A percentile compares a stretch with the other conserved stretches of the same genome.
phyloP scores from a whole-genome alignment of 2,888 invertebrate species.

The Tholera decimalis region DNA sequence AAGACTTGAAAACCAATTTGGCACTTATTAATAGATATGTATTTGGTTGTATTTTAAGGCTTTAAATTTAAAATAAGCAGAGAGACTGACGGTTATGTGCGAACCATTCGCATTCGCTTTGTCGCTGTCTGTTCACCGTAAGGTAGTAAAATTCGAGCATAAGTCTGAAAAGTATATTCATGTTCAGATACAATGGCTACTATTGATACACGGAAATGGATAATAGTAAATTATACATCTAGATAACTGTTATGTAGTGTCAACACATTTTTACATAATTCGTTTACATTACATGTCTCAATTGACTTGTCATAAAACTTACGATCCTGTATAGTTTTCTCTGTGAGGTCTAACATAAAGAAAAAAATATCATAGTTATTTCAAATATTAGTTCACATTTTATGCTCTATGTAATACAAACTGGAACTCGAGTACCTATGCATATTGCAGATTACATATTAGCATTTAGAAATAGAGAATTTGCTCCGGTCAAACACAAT shows the following conservation, averaged over 20 bases:
- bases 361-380: slow-evolving; percentile 18
- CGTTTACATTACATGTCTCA: background rate
- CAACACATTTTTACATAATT: slow-evolving; percentile 32
- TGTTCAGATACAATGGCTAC: slow-evolving; percentile 7
- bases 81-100: too few relatives aligned
- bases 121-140: background rate
- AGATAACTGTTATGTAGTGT: slow-evolving; percentile 1
- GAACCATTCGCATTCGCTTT: too few relatives aligned
- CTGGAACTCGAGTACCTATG: slow-evolving; percentile 15
- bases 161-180: slow-evolving; percentile 40
- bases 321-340: slow-evolving; percentile 15
- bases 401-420: slow-evolving; percentile 7
- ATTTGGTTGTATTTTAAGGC: too few relatives aligned
- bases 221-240: slow-evolving; percentile 22
- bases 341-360: slow-evolving; percentile 3
- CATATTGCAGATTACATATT: too few relatives aligned
- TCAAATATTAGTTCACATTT: slow-evolving; percentile 24
- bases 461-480: too few relatives aligned
- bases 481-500: background rate
- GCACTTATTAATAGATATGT: too few relatives aligned
- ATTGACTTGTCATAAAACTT: slow-evolving; percentile 6
- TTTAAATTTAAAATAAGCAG: too few relatives aligned
- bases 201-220: slow-evolving; percentile 25
- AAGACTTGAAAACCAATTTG: too few relatives aligned
- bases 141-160: background rate